Evolutionary conservation across 2,113 vertebrate species (phyloP).

Genomic region (Campylorhamphus procurvoides): DNA sequence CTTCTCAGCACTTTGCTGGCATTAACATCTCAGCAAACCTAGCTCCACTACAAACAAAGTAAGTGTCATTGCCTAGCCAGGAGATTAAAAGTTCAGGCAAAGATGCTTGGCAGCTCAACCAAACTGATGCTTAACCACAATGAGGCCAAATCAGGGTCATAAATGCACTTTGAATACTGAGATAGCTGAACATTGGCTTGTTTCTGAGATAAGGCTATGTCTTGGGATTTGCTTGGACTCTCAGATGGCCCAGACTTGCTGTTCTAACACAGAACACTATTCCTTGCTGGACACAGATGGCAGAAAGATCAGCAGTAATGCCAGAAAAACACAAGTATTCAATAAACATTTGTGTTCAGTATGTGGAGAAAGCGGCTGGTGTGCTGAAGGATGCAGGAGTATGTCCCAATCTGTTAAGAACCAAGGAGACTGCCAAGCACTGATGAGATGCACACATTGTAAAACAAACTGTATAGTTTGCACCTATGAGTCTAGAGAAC

Average conservation of each 20-base stretch:
- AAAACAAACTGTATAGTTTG: constrained; percentile 27
- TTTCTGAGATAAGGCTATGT: background rate
- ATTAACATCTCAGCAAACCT: background rate
- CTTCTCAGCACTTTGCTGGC: background rate
- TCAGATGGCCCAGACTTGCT: background rate
- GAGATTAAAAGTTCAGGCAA: background rate
- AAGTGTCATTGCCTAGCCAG: background rate
- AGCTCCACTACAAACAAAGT: background rate
- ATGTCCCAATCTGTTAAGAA: constrained; percentile 25
- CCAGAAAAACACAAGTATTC: background rate
- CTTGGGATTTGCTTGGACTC: background rate
- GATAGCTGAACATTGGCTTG: background rate
- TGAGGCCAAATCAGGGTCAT: background rate
- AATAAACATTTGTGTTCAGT: background rate
- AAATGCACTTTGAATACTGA: background rate
- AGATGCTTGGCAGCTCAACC: background rate
- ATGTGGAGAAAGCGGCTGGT: background rate
- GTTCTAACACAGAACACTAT: background rate
- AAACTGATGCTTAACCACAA: background rate
- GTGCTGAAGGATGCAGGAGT: background rate
- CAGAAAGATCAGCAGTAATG: constrained; percentile 27
- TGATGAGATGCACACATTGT: background rate
- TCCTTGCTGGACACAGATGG: constrained; percentile 3
- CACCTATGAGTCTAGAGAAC: background rate
- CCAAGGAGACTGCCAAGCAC: background rate